Base-by-base conservation (phyloP, 2,888 invertebrate species). In the Eucera pruinosa region DNA sequence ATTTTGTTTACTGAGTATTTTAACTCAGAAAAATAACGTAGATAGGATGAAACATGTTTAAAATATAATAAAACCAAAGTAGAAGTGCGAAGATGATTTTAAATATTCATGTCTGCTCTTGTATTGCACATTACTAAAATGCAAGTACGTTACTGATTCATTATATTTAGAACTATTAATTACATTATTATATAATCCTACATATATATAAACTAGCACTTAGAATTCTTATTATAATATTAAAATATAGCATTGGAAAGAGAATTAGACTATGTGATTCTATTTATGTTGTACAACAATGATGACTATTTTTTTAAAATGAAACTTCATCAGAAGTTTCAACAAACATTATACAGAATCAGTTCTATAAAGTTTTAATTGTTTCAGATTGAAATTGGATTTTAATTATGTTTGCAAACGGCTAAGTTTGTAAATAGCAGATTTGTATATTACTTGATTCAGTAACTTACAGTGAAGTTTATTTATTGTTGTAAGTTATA, bases 401-500 rank as follows among this genome's bases (percentile, higher is more conserved):
- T 73, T 60, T 48, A 65, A 39, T 58, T 52, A 18, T 0, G 20
- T 39, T 39, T 13, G n/a, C 15, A 60, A 39, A 23, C 1, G 11
- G 41, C 58, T 58, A 39, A 33, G 55, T 61, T 27, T 61, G 20
- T 57, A 48, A 27, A 57, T 67, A 75, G 6, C 27, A 20, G 27
- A 48, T 33, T 39, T 50, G 72, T 61, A 27, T 67, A 39, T 50
- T 45, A 41, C 30, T 11, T 41, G 18, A 75, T 60, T 65, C 27
- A 23, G 20, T 47, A 39, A 47, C 18, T 20, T 48, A 43, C 0
- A 41, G 9, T 39, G 50, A 45, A 50, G 50, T 27, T 76, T 61
- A 50, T 73, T 66, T 64, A 74, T 55, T 45, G 33, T 58, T 71
- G 13, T 66, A 48, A 39, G 13, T 18, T 20, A 47, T 33, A 25